Evolutionary conservation across 2,797 vertebrate species (phyloP).

Genomic region (Remorina albescens): DNA sequence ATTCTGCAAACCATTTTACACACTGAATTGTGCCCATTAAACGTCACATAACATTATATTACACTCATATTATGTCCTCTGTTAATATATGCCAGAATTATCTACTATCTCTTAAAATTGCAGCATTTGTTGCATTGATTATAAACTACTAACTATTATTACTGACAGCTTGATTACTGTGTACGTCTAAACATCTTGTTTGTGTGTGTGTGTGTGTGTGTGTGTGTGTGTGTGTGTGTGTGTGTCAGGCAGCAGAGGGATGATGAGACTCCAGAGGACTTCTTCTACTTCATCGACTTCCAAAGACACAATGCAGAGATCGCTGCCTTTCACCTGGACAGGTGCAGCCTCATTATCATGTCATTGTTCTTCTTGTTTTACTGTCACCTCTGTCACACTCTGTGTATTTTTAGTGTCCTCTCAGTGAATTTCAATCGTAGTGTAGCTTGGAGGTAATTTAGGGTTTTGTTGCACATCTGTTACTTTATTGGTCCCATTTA

Average conservation of each 20-base stretch:
- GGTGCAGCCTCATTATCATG: constrained; percentile 78
- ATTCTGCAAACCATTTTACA: neutral
- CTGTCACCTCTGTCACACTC: neutral
- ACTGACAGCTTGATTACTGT: constrained; percentile 19
- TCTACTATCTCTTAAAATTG: constrained; percentile 17
- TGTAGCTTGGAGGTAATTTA: constrained; percentile 25
- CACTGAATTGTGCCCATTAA: neutral
- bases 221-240: constrained; percentile 47
- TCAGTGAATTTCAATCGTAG: neutral
- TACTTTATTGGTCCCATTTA: constrained; percentile 34
- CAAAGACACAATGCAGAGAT: constrained; percentile 98
- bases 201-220: constrained; percentile 44
- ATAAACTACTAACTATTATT: neutral
- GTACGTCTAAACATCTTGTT: constrained; percentile 13
- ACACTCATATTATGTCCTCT: neutral
- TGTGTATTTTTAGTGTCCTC: constrained; percentile 8
- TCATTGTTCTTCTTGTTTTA: constrained; percentile 9
- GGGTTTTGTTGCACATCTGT: constrained; percentile 43
- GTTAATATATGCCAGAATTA: constrained; percentile 21
- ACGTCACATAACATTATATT: neutral
- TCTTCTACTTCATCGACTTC: constrained; percentile 96
- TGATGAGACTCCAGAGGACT: constrained; percentile 91
- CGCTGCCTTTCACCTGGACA: constrained; percentile 96
- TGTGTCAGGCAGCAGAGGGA: constrained; percentile 90
- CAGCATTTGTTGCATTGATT: constrained; percentile 26